phyloP scores from a whole-genome alignment of 2,113 vertebrate species.

The Tenebrosternarchus preto region DNA sequence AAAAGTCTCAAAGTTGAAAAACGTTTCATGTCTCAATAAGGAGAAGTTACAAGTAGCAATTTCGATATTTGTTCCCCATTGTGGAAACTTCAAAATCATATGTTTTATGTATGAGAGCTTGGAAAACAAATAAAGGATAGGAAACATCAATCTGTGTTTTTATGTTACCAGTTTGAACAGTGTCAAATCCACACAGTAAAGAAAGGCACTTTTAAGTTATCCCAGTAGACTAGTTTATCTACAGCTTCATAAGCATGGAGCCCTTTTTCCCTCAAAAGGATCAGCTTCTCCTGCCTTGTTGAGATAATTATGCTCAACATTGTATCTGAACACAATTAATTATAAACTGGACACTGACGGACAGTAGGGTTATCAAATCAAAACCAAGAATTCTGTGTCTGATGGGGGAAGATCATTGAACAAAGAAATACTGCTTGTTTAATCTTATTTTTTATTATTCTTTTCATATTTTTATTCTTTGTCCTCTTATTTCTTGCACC shows the following conservation, averaged over 20 bases:
- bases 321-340: neutral
- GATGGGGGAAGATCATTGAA: slow-evolving; percentile 42
- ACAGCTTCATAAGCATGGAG: slow-evolving; percentile 47
- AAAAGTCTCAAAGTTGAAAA: slow-evolving; percentile 50
- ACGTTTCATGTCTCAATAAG: slow-evolving; percentile 55
- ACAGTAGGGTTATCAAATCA: too few species aligned
- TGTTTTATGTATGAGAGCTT: slow-evolving; percentile 62
- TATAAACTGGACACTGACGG: neutral
- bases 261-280: slow-evolving; percentile 25
- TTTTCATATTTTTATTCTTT: neutral
- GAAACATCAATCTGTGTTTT: slow-evolving; percentile 52
- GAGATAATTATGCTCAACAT: slow-evolving; percentile 24
- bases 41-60: slow-evolving; percentile 44
- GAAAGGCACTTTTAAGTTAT: slow-evolving; percentile 55
- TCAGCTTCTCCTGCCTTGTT: slow-evolving; percentile 29
- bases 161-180: slow-evolving; percentile 55
- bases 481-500: neutral
- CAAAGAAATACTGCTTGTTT: slow-evolving; percentile 19
- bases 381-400: too few species aligned
- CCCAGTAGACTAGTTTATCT: slow-evolving; percentile 47
- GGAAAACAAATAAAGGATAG: slow-evolving; percentile 54
- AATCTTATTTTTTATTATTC: too few species aligned
- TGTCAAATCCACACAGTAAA: slow-evolving; percentile 37
- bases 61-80: slow-evolving; percentile 50
- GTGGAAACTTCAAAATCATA: slow-evolving; percentile 46